Evolutionary conservation across 2,113 vertebrate genomes (phyloP).

Genomic region (Tursiops truncatus): DNA sequence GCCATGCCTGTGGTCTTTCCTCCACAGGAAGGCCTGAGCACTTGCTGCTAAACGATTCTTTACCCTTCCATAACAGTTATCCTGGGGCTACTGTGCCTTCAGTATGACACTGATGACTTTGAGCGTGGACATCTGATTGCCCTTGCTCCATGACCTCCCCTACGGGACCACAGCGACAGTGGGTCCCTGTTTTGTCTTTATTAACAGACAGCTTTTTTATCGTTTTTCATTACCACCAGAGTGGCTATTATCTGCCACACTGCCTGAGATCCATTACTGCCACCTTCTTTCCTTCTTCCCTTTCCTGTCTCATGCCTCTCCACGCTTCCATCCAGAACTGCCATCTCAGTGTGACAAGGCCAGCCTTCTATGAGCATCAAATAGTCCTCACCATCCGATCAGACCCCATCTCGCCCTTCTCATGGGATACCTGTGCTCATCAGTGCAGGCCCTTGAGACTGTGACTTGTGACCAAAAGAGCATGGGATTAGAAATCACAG

Average conservation of each 20-base stretch:
- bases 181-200: not conserved
- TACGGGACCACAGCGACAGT: not conserved
- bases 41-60: not conserved
- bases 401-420: not conserved
- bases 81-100: not conserved
- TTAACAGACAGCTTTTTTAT: not conserved
- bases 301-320: not conserved
- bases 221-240: not conserved
- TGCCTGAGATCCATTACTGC: not conserved
- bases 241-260: not conserved
- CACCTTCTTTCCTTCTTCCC: not conserved
- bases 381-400: not conserved
- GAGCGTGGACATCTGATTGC: not conserved
- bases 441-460: not conserved
- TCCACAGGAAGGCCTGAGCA: not conserved
- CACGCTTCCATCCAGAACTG: not conserved
- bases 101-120: not conserved
- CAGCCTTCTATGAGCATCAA: not conserved
- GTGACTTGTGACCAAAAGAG: not conserved
- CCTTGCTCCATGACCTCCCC: not conserved
- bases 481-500: not conserved
- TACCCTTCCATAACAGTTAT: not conserved
- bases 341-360: not conserved
- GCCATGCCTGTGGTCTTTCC: not conserved
- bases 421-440: not conserved